phyloP scores from a whole-genome alignment of 2,797 vertebrate species.

The Danionella dracula region DNA sequence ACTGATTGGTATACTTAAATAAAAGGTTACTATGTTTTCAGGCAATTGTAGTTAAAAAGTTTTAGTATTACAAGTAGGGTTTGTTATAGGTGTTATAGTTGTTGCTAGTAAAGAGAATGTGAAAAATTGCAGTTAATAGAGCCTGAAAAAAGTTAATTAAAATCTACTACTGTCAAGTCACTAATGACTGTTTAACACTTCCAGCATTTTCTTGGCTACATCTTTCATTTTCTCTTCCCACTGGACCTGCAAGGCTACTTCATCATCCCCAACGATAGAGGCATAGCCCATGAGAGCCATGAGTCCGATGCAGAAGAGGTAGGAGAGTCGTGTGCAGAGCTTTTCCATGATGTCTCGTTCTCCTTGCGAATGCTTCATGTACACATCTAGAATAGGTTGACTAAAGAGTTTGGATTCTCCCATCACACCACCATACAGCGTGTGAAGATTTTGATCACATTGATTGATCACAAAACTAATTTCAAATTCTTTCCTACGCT shows the following conservation, averaged over 20 bases:
- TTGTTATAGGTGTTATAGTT: too few relatives aligned
- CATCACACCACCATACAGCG: conserved; percentile 71
- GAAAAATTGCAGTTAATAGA: too few relatives aligned
- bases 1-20: too few relatives aligned
- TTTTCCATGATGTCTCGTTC: conserved; percentile 65
- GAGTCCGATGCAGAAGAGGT: conserved; percentile 77
- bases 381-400: conserved; percentile 70
- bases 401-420: conserved; percentile 73
- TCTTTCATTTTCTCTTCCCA: conserved; percentile 72
- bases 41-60: too few relatives aligned
- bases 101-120: too few relatives aligned
- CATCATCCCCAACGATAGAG: conserved; percentile 69
- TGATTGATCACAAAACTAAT: conserved; percentile 62
- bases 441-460: conserved; percentile 75
- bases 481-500: conserved; percentile 64
- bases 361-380: conserved; percentile 65
- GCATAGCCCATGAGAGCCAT: conserved; percentile 73
- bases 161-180: conserved; percentile 34
- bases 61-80: too few relatives aligned
- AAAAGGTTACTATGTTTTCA: too few relatives aligned
- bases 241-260: conserved; percentile 65
- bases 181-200: conserved; percentile 61
- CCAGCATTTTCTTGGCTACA: conserved; percentile 69
- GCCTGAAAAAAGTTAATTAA: not conserved
- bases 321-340: conserved; percentile 71